phyloP scores from a whole-genome alignment of 2,113 vertebrate species.

The Sphyrna mokarran region DNA sequence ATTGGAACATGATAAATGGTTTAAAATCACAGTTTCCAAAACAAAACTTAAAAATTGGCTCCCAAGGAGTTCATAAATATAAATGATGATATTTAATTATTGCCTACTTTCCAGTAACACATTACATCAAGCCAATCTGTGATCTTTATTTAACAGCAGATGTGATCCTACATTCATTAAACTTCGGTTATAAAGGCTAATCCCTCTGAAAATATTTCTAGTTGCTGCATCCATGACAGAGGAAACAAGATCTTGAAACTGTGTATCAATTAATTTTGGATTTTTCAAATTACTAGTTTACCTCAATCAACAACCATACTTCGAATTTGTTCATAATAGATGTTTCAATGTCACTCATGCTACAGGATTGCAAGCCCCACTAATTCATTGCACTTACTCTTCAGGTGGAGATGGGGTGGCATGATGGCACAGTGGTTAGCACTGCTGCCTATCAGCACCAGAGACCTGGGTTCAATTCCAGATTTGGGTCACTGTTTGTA shows the following conservation, averaged over 20 bases:
- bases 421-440: too few relatives aligned
- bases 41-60: background rate
- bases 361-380: background rate
- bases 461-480: too few relatives aligned
- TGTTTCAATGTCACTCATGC: background rate
- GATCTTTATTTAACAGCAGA: background rate
- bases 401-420: background rate
- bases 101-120: background rate
- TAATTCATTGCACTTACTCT: background rate
- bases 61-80: background rate
- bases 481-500: too few relatives aligned
- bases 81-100: background rate
- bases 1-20: background rate
- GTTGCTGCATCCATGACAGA: background rate
- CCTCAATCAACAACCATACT: background rate
- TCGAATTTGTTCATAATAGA: background rate
- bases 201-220: background rate
- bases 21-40: background rate
- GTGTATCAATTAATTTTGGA: background rate
- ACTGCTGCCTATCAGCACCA: too few relatives aligned
- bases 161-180: background rate
- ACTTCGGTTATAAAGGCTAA: background rate
- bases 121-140: background rate
- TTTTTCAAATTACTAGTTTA: background rate
- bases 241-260: background rate